phyloP scores from a whole-genome alignment of 2,113 vertebrate genomes.

The Hippocampus guttulatus region DNA sequence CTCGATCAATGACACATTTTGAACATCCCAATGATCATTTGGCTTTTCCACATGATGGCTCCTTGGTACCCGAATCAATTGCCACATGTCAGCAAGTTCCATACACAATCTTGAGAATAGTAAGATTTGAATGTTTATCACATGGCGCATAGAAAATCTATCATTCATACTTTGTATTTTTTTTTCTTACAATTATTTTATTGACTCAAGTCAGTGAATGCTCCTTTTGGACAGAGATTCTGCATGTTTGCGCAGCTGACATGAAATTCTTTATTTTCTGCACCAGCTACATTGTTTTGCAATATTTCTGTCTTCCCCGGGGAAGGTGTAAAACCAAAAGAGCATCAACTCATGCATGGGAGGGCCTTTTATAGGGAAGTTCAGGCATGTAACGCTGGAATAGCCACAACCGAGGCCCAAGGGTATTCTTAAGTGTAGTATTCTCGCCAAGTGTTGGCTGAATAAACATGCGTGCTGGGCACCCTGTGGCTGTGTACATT shows the following conservation, averaged over 20 bases:
- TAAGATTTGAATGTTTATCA: neutral
- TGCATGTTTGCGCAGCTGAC: neutral
- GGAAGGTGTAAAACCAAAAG: conserved; percentile 16
- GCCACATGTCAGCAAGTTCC: conserved; percentile 24
- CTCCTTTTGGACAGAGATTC: neutral
- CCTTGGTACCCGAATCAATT: conserved; percentile 43
- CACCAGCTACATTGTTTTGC: conserved; percentile 10
- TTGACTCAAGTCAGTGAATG: neutral
- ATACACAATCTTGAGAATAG: conserved; percentile 11
- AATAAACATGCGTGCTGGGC: neutral
- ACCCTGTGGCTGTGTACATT: neutral
- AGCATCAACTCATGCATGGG: conserved; percentile 22
- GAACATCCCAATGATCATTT: conserved; percentile 16
- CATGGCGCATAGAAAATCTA: neutral
- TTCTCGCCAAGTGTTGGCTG: conserved; percentile 1
- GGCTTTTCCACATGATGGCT: conserved; percentile 4
- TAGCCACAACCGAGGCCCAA: conserved; percentile 14
- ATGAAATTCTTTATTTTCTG: conserved; percentile 7
- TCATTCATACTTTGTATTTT: neutral
- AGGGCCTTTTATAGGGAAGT: conserved; percentile 35
- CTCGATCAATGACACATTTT: conserved; percentile 5
- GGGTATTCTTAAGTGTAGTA: conserved; percentile 9
- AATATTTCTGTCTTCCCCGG: conserved; percentile 40
- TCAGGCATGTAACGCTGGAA: conserved; percentile 25
- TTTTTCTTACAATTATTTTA: neutral